Evolutionary conservation across 2,113 vertebrate genomes (phyloP).

Genomic region (Suricata suricatta): DNA sequence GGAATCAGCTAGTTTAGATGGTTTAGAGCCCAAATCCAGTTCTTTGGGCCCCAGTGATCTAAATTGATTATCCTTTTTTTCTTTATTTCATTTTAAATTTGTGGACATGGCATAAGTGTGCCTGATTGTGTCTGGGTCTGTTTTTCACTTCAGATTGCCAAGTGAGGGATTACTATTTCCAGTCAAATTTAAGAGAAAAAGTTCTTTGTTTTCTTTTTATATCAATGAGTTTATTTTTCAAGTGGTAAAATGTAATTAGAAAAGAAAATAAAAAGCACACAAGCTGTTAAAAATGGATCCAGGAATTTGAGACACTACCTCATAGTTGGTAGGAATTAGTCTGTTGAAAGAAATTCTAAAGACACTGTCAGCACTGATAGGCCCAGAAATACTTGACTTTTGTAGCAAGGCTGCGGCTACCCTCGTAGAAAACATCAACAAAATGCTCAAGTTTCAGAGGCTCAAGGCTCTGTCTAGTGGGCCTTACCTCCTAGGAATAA

Average conservation of each 20-base stretch:
- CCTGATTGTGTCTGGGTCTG: not conserved
- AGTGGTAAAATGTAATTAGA: slow-evolving; percentile 83
- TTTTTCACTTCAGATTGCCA: slow-evolving; percentile 64
- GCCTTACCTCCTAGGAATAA: not conserved
- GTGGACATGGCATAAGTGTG: not conserved
- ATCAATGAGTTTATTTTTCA: slow-evolving; percentile 83
- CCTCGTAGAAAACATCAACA: slow-evolving; percentile 74
- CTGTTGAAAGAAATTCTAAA: slow-evolving; percentile 86
- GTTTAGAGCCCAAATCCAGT: not conserved
- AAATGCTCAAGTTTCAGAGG: slow-evolving; percentile 53
- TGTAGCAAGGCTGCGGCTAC: slow-evolving; percentile 71
- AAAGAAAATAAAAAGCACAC: slow-evolving; percentile 81
- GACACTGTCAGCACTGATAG: slow-evolving; percentile 79
- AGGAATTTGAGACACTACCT: slow-evolving; percentile 90
- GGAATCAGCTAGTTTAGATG: not conserved
- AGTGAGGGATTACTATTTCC: slow-evolving; percentile 65
- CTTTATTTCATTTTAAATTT: slow-evolving; percentile 46
- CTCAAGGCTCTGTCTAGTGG: slow-evolving; percentile 30
- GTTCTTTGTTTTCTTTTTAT: slow-evolving; percentile 82
- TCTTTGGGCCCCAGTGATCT: not conserved
- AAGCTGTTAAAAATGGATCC: slow-evolving; percentile 87
- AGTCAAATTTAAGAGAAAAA: slow-evolving; percentile 79
- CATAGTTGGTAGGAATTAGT: slow-evolving; percentile 85
- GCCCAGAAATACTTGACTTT: slow-evolving; percentile 79
- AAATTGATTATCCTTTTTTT: slow-evolving; percentile 42